Base-by-base conservation (phyloP, 1,140 invertebrate species). In the Ostrea denselamellosa region DNA sequence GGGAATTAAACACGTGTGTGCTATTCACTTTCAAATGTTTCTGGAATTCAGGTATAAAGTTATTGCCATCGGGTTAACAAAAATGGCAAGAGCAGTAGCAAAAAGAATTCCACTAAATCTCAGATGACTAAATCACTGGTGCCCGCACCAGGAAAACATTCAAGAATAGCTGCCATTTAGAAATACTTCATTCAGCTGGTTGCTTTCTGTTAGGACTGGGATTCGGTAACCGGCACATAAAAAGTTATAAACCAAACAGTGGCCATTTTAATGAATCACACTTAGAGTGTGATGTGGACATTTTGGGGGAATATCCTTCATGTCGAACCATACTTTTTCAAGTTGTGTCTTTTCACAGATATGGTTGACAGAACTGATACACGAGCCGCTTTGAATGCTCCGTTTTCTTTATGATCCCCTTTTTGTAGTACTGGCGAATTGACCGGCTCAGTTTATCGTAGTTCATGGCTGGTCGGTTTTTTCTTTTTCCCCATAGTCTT, bases 331-430 rank as follows among this genome's bases (percentile, higher is more conserved):
- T 19, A 17, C 58, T 62, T n/a, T 62, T 12, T 62, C 5, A 62
- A 62, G n/a, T 22, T 81, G 12, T 10, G 2, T 54, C 51, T 62
- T 52, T 86, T 89, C 89, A 89, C 28, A 89, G 84, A 54, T 99
- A 99, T 8, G 98, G 98, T 95, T 98, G 97, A 94, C 98, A 99
- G 95, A 99, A 99, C 95, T 99, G 99, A 95, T 99, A 99, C 83
- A 99, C 99, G 88, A 99, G 96, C 93, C 99, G 96, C 95, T 99
- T 99, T 87, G 98, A 99, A 62, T 99, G 96, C 93, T 99, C 98
- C 3, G 99, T 99, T 95, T 99, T 99, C 96, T 99, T 99, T 98
- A 99, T 99, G 95, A 99, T 99, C 77, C 98, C 98, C 95, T 99
- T 99, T 95, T 99, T 99, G 96, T 99, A 99, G 95, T 99, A 99